These are phyloP conservation scores for Idaea aversata DNA, from an alignment of 2,888 invertebrate genomes.

Conservation along the genomic window DNA sequence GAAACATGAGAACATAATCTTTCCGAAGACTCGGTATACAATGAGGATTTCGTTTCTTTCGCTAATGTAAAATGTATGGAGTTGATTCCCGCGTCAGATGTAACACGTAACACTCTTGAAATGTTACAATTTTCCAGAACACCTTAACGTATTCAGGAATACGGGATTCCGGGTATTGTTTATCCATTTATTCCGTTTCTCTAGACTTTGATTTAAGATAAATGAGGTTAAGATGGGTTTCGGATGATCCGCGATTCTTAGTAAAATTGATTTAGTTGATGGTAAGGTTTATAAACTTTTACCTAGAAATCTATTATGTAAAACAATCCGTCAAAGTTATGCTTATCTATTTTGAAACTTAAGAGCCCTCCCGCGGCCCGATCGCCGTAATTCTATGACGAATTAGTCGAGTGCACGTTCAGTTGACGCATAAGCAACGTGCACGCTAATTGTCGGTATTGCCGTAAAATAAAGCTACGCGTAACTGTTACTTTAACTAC, in stretches of 20 bases:
- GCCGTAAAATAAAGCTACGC: too few relatives aligned
- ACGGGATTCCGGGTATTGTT: background rate
- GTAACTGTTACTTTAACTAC: too few relatives aligned
- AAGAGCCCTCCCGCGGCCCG: too few relatives aligned
- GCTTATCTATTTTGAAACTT: too few relatives aligned
- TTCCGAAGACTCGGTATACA: slow-evolving; percentile 24
- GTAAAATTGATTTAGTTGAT: background rate
- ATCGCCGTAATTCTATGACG: too few relatives aligned
- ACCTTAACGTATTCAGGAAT: slow-evolving; percentile 5
- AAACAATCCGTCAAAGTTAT: too few relatives aligned
- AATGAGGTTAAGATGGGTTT: background rate
- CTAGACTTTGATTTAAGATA: background rate
- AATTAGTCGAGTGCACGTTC: too few relatives aligned
- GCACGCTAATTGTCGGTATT: too few relatives aligned
- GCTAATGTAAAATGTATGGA: slow-evolving; percentile 52
- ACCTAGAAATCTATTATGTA: too few relatives aligned
- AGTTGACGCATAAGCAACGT: too few relatives aligned
- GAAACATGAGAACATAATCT: slow-evolving; percentile 15
- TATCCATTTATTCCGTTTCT: background rate
- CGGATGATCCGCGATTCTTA: background rate
- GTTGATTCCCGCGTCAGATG: slow-evolving; percentile 28
- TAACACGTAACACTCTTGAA: slow-evolving; percentile 10
- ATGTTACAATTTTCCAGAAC: slow-evolving; percentile 18
- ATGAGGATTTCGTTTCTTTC: slow-evolving; percentile 39
- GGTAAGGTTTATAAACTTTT: too few relatives aligned